Evolutionary conservation across 2,113 vertebrate genomes (phyloP).

Genomic region (Cephalopterus ornatus): DNA sequence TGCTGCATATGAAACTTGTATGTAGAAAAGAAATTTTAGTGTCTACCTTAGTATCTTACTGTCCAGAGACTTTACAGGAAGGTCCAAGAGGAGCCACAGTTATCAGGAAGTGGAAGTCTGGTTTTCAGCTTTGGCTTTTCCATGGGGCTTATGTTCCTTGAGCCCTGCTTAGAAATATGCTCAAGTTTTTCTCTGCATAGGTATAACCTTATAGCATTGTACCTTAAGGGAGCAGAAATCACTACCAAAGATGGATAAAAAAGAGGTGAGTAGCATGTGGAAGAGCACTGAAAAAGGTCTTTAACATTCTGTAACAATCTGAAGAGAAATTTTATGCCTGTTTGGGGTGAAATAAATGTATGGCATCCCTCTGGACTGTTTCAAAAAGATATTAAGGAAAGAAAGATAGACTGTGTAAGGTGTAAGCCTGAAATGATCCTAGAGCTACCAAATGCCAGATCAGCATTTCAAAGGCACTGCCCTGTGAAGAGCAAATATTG

Average conservation of each 20-base stretch:
- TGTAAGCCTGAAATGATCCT: background rate
- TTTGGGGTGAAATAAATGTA: background rate
- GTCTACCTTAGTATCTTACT: background rate
- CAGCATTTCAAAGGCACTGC: background rate
- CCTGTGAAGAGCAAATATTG: conserved; percentile 5
- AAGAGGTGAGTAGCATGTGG: background rate
- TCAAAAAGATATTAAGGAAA: conserved; percentile 19
- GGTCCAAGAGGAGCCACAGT: background rate
- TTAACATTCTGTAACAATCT: background rate
- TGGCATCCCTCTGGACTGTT: background rate
- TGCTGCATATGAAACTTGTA: background rate
- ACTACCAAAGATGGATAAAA: background rate
- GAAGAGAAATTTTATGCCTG: background rate
- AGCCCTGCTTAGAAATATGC: background rate
- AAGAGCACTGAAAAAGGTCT: background rate
- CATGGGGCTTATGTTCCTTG: background rate
- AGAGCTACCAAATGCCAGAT: background rate
- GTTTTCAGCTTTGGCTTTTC: background rate
- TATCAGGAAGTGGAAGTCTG: background rate
- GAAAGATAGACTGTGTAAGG: background rate
- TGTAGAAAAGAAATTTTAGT: background rate
- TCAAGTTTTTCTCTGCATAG: background rate
- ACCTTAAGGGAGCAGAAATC: background rate
- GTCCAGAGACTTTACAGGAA: background rate
- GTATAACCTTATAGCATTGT: background rate